These are phyloP conservation scores for Calliopsis andreniformis DNA, from an alignment of 1,140 invertebrate species.

Conservation along the genomic window DNA sequence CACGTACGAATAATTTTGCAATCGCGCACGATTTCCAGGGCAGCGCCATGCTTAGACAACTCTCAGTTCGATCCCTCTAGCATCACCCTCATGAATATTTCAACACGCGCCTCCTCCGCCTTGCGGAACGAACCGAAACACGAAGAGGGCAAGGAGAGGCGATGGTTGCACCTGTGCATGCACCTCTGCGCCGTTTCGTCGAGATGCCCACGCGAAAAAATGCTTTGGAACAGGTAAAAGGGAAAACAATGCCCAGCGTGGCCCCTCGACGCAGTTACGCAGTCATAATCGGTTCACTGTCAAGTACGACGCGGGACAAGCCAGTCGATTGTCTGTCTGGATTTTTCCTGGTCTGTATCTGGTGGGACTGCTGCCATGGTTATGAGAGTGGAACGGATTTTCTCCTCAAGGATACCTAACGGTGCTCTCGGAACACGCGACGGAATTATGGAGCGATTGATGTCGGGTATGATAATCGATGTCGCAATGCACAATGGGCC, in stretches of 20 bases:
- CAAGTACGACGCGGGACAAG: constrained; percentile 39
- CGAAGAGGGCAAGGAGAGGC: not conserved
- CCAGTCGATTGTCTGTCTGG: not conserved
- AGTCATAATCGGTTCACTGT: constrained; percentile 54
- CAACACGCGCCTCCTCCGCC: not conserved
- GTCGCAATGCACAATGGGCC: not conserved
- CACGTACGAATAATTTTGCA: constrained; percentile 43
- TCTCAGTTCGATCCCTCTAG: not conserved
- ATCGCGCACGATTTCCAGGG: constrained; percentile 21
- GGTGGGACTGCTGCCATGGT: not conserved
- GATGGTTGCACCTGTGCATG: constrained; percentile 22
- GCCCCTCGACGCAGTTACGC: constrained; percentile 1
- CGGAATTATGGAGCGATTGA: constrained; percentile 21
- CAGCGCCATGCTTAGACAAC: constrained; percentile 23
- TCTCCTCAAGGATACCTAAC: constrained; percentile 51
- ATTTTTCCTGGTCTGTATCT: not conserved
- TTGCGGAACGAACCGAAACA: not conserved
- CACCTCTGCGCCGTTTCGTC: not conserved
- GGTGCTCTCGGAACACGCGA: constrained; percentile 24
- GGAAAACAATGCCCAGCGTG: constrained; percentile 3
- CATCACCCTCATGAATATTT: constrained; percentile 41
- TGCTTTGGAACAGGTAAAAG: not conserved
- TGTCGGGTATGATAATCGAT: constrained; percentile 32
- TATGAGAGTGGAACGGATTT: constrained; percentile 40
- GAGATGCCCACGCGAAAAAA: constrained; percentile 5